Conservation (phyloP, 1,140 invertebrate species). For the Rhizoglyphus robini region DNA sequence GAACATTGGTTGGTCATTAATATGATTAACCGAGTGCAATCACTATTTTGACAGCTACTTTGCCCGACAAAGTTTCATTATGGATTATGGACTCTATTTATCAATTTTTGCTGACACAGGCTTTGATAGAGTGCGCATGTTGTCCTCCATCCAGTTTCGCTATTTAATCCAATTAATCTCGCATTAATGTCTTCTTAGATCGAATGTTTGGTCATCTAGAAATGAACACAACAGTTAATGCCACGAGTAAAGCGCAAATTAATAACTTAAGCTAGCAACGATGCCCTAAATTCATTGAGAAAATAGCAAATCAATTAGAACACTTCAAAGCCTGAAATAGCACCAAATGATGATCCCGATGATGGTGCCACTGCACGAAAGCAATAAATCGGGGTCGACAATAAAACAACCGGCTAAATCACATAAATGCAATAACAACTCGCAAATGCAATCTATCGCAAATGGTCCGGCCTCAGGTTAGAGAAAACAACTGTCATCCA, state of each 20-base stretch:
- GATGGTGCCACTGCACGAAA: not conserved
- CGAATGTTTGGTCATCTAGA: conserved; percentile 5
- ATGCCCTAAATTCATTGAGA: not conserved
- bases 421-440: too few species aligned
- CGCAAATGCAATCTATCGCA: too few species aligned
- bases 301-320: not conserved
- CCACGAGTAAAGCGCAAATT: not conserved
- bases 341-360: not conserved
- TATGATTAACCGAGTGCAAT: conserved; percentile 10
- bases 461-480: too few species aligned
- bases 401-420: too few species aligned
- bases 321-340: too few species aligned
- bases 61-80: not conserved
- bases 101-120: conserved; percentile 7
- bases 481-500: too few species aligned
- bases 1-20: not conserved
- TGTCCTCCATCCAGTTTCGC: not conserved
- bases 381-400: too few species aligned
- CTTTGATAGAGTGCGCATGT: not conserved
- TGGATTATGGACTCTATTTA: conserved; percentile 2
- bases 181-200: conserved; percentile 8
- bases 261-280: not conserved
- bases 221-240: not conserved
- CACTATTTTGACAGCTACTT: conserved; percentile 1
- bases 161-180: conserved; percentile 14